phyloP scores from a whole-genome alignment of 1,140 invertebrate genomes.

The Meteorus sp. region DNA sequence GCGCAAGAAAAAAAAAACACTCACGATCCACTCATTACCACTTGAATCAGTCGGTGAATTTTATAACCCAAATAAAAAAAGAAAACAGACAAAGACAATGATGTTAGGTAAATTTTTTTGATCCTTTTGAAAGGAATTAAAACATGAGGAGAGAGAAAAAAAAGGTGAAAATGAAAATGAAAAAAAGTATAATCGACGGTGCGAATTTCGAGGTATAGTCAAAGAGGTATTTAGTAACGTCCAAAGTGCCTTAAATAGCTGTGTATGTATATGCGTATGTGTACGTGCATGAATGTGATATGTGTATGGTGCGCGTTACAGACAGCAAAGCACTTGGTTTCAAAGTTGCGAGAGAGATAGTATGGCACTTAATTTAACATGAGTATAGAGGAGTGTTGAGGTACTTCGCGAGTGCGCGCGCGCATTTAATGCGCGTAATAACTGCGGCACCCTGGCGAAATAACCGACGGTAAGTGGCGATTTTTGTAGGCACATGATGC shows the following conservation, averaged over 20 bases:
- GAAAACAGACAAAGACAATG: background rate
- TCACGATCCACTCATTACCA: constrained; percentile 15
- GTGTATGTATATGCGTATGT: background rate
- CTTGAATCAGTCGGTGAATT: constrained; percentile 13
- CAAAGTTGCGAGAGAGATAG: constrained; percentile 6
- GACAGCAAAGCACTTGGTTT: constrained; percentile 11
- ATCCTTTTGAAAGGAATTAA: too few species aligned
- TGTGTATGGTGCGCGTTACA: constrained; percentile 2
- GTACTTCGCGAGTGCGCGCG: constrained; percentile 2
- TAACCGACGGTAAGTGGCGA: constrained; percentile 17
- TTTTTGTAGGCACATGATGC: constrained; percentile 11
- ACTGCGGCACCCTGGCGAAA: constrained; percentile 17
- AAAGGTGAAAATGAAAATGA: background rate
- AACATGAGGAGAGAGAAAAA: background rate
- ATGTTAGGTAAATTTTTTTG: background rate
- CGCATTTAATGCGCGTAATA: constrained; percentile 22
- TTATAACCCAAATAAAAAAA: background rate
- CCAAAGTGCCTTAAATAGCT: background rate
- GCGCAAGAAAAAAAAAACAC: constrained; percentile 5
- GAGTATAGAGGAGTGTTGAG: constrained; percentile 1
- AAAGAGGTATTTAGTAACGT: background rate
- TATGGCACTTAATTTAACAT: constrained; percentile 16
- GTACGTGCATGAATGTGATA: background rate
- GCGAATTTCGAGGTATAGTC: background rate
- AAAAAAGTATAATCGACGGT: background rate